Percentiles rank a stretch among this genome's conserved stretches.
phyloP scores from a whole-genome alignment of 1,140 invertebrate genomes.

The Pseudomyrmex flavicornis region DNA sequence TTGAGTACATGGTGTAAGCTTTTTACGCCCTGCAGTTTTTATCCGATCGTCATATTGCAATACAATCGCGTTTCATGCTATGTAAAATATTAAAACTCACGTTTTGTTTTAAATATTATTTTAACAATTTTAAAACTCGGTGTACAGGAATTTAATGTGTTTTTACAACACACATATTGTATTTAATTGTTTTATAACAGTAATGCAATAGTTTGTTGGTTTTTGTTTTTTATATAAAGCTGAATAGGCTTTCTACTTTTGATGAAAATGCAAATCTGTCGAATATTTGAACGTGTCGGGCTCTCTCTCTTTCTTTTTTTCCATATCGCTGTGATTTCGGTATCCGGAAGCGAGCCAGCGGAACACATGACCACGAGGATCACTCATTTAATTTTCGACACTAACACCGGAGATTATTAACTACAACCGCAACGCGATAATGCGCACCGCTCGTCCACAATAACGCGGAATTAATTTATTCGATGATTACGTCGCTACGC shows the following conservation, averaged over 20 bases:
- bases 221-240: too few relatives aligned
- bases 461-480: slow-evolving; percentile 69
- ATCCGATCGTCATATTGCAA: neutral
- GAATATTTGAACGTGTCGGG: too few relatives aligned
- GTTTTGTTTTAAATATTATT: neutral
- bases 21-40: neutral
- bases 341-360: neutral
- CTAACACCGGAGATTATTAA: slow-evolving; percentile 56
- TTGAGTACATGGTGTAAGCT: neutral
- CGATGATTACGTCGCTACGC: slow-evolving; percentile 42
- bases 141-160: too few relatives aligned
- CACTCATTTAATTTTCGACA: slow-evolving; percentile 57
- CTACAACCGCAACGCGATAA: slow-evolving; percentile 42
- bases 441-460: slow-evolving; percentile 24
- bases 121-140: too few relatives aligned
- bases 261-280: too few relatives aligned
- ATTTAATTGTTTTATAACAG: too few relatives aligned
- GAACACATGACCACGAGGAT: neutral
- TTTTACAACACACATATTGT: too few relatives aligned
- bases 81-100: neutral
- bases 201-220: too few relatives aligned
- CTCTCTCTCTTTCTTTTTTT: too few relatives aligned
- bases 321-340: neutral
- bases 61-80: neutral
- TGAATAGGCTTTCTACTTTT: too few relatives aligned